A percentile compares a stretch with the other conserved stretches of the same genome.
These are phyloP conservation scores for Cervus canadensis DNA, from an alignment of 2,113 vertebrate genomes.

Conservation along the genomic window DNA sequence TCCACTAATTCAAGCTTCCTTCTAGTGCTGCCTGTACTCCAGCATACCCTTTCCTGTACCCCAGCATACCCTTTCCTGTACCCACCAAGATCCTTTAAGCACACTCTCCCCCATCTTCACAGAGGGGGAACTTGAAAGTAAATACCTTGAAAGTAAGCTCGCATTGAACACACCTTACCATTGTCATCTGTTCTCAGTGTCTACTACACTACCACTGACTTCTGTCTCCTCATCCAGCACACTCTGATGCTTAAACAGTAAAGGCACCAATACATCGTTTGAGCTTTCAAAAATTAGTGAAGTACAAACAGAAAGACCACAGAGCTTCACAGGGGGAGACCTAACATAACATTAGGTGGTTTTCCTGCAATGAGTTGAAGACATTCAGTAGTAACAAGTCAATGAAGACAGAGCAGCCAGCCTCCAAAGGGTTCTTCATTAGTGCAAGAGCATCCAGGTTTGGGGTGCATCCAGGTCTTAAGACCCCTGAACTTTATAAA, in stretches of 20 bases:
- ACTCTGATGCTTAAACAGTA: neutral
- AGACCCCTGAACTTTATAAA: neutral
- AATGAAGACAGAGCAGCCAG: neutral
- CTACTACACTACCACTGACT: neutral
- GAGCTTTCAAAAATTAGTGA: neutral
- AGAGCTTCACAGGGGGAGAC: neutral
- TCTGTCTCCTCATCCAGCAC: neutral
- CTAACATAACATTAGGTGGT: neutral
- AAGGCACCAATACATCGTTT: neutral
- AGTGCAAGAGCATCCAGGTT: neutral
- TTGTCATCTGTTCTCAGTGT: neutral
- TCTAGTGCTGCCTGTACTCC: rapidly evolving
- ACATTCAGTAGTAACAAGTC: neutral
- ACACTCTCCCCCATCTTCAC: neutral
- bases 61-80: neutral
- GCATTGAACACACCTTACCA: neutral
- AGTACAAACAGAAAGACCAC: neutral
- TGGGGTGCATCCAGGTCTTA: neutral
- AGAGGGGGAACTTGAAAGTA: neutral
- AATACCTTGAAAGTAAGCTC: neutral
- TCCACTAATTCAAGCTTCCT: neutral
- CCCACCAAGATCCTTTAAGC: neutral
- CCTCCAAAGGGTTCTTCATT: neutral
- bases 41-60: neutral
- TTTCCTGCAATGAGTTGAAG: neutral